Percentiles rank a stretch among this genome's conserved stretches.
phyloP scores from a whole-genome alignment of 2,113 vertebrate species.

The Campylomormyrus tamandua region DNA sequence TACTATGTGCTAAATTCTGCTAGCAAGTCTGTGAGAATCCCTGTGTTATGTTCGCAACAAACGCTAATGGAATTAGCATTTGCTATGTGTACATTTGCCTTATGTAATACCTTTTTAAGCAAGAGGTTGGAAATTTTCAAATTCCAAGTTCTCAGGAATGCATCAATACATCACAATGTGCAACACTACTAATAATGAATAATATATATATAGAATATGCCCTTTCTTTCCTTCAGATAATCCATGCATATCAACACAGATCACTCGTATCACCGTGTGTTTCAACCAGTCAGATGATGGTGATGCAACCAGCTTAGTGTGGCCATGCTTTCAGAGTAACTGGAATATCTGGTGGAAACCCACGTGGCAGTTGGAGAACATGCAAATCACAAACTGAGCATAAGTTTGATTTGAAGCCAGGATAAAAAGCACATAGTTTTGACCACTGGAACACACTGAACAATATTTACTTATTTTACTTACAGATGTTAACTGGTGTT shows the following conservation, averaged over 20 bases:
- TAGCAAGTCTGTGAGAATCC: background rate
- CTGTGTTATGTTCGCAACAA: background rate
- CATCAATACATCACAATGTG: no score
- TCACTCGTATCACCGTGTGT: no score
- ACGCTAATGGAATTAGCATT: background rate
- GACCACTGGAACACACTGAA: background rate
- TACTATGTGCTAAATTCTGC: background rate
- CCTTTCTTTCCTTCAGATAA: background rate
- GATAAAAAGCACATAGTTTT: background rate
- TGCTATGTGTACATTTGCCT: background rate
- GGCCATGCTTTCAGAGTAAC: no score
- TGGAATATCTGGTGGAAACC: background rate
- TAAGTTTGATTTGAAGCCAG: background rate
- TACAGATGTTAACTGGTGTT: background rate
- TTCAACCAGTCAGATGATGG: no score
- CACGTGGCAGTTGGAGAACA: background rate
- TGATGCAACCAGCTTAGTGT: no score
- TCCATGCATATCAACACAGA: no score
- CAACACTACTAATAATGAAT: background rate
- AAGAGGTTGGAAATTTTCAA: background rate
- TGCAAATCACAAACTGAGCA: background rate
- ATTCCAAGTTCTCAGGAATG: background rate
- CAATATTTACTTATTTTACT: background rate
- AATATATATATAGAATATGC: background rate
- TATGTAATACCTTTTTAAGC: background rate